Evolutionary conservation across 2,797 vertebrate genomes (phyloP), one percentile per base, ranked within the genome.

Genomic region (Lithobates pipiens): DNA sequence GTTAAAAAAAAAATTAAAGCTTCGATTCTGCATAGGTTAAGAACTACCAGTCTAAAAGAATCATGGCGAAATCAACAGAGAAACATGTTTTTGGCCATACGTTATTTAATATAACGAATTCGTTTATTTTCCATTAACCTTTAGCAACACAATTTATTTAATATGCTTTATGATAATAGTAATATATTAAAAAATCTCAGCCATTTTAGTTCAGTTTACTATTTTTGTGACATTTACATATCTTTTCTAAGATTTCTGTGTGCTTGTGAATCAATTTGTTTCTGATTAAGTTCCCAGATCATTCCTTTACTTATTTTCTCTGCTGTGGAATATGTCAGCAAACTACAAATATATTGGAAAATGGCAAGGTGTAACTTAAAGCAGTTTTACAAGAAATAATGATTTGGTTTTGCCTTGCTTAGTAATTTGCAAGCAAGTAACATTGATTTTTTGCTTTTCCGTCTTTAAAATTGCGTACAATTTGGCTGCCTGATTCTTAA

Each of bases 281-380:
- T 70, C 23, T 29, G 46, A 69, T 80, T 50, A 80, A 32, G 15
- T 69, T 13, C 23, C 27, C 27, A 80, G 65, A 23, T 67, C 29
- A 23, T 23, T 70, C 44, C 25, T 46, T 80, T 29, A 70, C 65
- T 23, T 69, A 70, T 69, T 50, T 70, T 39, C 32, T 29, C 27
- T 80, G 11, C 71, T 46, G 57, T 71, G 70, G 11, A 80, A 57
- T 80, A 71, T 71, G 78, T 57, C 44, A 71, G 34, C 32, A 68
- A 71, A 71, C 21, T 80, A 69, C 15, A 71, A 16, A 23, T 16
- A 57, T 80, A 71, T 71, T 71, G 68, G 23, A 63, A 80, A 72
- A 80, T 71, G 78, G 44, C 68, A 71, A 69, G 23, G 63, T 36
- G 72, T 57, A n/a, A 32, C 44, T 44, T 57, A 36, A 80, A 80